Evolutionary conservation across 2,888 invertebrate genomes (phyloP).

Genomic region (Pristionchus japonicus): DNA sequence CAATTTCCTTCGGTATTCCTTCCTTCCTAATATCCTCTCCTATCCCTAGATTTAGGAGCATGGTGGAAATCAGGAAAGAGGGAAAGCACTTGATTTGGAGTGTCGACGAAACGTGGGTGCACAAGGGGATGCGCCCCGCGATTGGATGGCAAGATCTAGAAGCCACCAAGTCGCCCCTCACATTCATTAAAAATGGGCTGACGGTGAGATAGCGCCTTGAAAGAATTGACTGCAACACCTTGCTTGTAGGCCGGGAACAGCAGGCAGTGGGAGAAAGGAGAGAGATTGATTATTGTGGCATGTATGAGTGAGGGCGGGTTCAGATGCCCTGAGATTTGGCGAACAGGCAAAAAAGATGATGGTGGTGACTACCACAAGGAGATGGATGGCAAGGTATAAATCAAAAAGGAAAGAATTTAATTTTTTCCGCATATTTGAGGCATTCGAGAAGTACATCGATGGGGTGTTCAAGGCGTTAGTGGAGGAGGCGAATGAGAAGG

Average conservation of each 20-base stretch:
- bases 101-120: not conserved
- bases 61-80: not conserved
- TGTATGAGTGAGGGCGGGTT: not conserved
- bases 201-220: not conserved
- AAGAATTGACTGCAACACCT: not conserved
- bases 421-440: not conserved
- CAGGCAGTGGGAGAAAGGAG: not conserved
- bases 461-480: not conserved
- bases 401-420: not conserved
- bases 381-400: not conserved
- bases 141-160: not conserved
- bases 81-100: not conserved
- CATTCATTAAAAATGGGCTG: not conserved
- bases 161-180: not conserved
- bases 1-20: not conserved
- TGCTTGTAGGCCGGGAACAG: not conserved
- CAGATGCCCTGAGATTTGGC: not conserved
- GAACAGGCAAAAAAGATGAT: not conserved
- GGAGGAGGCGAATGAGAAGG: not conserved
- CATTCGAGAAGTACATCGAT: not conserved
- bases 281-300: not conserved
- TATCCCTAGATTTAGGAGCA: not conserved
- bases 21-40: not conserved
- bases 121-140: not conserved
- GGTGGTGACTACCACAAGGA: conserved; percentile 20